Percentiles rank a stretch among this genome's conserved stretches.
Conservation (phyloP, 2,888 invertebrate genomes). For the Calameuta pallipes region DNA sequence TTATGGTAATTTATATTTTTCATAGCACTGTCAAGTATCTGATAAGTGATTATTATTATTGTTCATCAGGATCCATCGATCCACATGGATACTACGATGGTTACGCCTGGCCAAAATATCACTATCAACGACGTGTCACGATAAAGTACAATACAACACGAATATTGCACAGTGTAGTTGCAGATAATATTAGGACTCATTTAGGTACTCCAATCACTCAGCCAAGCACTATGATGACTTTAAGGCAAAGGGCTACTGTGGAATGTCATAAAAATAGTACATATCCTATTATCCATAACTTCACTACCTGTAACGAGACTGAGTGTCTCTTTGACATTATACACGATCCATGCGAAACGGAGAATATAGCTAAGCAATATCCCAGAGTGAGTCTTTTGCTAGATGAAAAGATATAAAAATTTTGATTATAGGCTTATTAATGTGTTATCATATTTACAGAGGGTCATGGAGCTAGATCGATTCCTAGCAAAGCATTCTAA, state of each 20-base stretch:
- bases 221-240: slow-evolving; percentile 51
- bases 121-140: neutral
- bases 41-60: neutral
- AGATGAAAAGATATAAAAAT: neutral
- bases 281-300: slow-evolving; percentile 34
- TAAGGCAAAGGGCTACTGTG: slow-evolving; percentile 53
- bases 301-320: slow-evolving; percentile 59
- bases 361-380: slow-evolving; percentile 69
- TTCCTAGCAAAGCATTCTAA: slow-evolving; percentile 50
- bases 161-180: slow-evolving; percentile 32
- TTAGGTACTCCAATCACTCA: slow-evolving; percentile 59
- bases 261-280: slow-evolving; percentile 43
- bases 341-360: slow-evolving; percentile 83
- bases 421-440: neutral
- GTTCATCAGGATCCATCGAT: neutral
- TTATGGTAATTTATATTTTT: neutral
- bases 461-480: slow-evolving; percentile 47
- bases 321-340: slow-evolving; percentile 83
- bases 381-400: slow-evolving; percentile 43
- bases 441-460: slow-evolving; percentile 31
- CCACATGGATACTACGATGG: neutral
- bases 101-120: neutral
- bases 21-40: neutral
- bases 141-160: neutral
- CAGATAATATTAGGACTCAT: slow-evolving; percentile 53